These are phyloP conservation scores for Orthosia cruda DNA, from an alignment of 2,888 invertebrate genomes.

Conservation along the genomic window DNA sequence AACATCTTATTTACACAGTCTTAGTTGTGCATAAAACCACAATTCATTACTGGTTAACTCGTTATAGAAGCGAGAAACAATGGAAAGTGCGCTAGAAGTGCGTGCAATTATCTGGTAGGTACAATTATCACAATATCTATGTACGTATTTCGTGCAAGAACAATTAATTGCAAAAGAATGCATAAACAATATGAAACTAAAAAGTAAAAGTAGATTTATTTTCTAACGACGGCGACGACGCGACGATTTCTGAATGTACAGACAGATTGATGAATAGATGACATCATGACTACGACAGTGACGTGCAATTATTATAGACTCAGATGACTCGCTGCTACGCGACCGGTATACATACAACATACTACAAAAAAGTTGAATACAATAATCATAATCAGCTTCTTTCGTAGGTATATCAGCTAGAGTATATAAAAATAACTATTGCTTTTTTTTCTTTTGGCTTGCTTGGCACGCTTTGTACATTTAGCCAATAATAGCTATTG, in stretches of 20 bases:
- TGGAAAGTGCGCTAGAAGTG: constrained; percentile 18
- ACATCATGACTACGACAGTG: constrained; percentile 30
- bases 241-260: constrained; percentile 2
- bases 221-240: neutral
- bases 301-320: constrained; percentile 21
- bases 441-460: too few species aligned
- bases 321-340: constrained; percentile 36
- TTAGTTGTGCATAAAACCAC: constrained; percentile 26
- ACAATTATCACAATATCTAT: neutral
- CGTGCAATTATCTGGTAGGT: constrained; percentile 21
- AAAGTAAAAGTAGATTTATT: neutral
- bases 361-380: constrained; percentile 3
- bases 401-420: neutral
- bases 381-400: constrained; percentile 3
- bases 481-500: too few species aligned
- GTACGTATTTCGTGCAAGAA: neutral
- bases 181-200: too few species aligned
- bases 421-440: too few species aligned
- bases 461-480: too few species aligned
- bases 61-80: constrained; percentile 12
- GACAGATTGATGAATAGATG: constrained; percentile 28
- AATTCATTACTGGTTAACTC: constrained; percentile 12
- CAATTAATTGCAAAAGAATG: neutral
- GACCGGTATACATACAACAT: constrained; percentile 20
- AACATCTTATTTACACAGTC: constrained; percentile 61